These are phyloP conservation scores for Dynastes hyllus DNA, from an alignment of 2,888 invertebrate genomes.

Conservation along the genomic window DNA sequence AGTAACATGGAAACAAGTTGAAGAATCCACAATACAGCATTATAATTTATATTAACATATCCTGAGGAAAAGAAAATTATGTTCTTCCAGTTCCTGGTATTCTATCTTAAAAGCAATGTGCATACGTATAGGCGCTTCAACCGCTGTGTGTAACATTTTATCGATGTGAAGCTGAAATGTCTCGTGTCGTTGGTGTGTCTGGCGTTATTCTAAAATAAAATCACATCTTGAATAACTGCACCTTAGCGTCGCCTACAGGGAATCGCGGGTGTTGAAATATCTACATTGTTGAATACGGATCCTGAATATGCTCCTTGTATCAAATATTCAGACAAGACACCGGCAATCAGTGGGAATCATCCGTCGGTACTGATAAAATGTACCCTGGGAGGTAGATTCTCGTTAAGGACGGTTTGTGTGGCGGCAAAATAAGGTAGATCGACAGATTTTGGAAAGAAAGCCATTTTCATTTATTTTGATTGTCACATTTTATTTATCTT, in stretches of 20 bases:
- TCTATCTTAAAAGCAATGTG: no score
- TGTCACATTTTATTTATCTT: not conserved
- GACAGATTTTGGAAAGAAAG: conserved; percentile 18
- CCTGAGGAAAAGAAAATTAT: no score
- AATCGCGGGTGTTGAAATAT: conserved; percentile 32
- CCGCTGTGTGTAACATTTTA: not conserved
- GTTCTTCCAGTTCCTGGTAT: no score
- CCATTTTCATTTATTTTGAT: not conserved
- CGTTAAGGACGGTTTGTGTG: conserved; percentile 28
- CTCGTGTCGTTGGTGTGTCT: not conserved
- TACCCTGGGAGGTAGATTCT: conserved; percentile 34
- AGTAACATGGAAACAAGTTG: no score
- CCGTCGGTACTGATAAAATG: conserved; percentile 33
- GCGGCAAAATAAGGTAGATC: conserved; percentile 18
- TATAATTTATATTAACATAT: no score
- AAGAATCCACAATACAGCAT: no score
- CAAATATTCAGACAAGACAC: conserved; percentile 42
- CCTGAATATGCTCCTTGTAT: conserved; percentile 26
- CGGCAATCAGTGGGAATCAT: conserved; percentile 34
- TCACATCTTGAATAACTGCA: conserved; percentile 28
- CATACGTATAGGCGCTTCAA: no score
- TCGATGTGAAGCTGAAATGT: not conserved
- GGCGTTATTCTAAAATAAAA: conserved; percentile 22
- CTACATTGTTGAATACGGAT: conserved; percentile 34
- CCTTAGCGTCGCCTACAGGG: conserved; percentile 23